These are phyloP conservation scores for Aurelia aurita complex sp. Pacific DNA, from an alignment of 30 jellyfish, hydroid and myxozoan species.

Conservation along the genomic window DNA sequence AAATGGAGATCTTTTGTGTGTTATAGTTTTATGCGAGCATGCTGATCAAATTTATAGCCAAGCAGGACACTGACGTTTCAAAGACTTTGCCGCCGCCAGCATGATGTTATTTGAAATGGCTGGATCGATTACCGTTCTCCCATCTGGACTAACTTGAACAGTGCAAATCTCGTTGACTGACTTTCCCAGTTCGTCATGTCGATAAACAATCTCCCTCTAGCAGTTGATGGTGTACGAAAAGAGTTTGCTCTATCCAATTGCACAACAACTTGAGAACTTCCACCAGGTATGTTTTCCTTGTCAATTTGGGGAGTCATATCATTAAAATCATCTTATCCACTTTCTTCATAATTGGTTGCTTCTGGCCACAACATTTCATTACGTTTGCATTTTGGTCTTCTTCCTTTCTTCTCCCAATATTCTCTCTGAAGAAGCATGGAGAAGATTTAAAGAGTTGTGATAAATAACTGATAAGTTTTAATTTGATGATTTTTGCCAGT, in stretches of 20 bases:
- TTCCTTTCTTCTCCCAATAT: constrained; percentile 6
- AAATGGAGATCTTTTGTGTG: too few species aligned
- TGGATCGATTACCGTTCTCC: constrained; percentile 12
- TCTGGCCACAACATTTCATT: not conserved
- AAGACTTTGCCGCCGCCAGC: constrained; percentile 15
- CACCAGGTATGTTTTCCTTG: constrained; percentile 1
- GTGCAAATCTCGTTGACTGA: not conserved
- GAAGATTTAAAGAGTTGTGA: not conserved
- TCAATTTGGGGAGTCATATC: constrained; percentile 3
- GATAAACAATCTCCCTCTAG: constrained; percentile 3
- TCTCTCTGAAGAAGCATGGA: not conserved
- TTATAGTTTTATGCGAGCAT: too few species aligned
- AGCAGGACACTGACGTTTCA: constrained; percentile 2
- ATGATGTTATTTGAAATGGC: constrained; percentile 7
- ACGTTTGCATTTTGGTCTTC: constrained; percentile 8
- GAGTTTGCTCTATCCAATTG: not conserved
- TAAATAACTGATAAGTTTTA: not conserved
- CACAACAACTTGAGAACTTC: not conserved
- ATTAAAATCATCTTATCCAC: not conserved
- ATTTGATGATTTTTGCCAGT: too few species aligned
- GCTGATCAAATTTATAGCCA: too few species aligned
- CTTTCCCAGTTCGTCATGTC: constrained; percentile 7
- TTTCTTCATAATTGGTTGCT: not conserved
- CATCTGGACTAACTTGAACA: constrained; percentile 12
- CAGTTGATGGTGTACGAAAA: not conserved